These are phyloP conservation scores for Tribolium castaneum DNA, from an alignment of 1,140 invertebrate species.

Conservation along the genomic window DNA sequence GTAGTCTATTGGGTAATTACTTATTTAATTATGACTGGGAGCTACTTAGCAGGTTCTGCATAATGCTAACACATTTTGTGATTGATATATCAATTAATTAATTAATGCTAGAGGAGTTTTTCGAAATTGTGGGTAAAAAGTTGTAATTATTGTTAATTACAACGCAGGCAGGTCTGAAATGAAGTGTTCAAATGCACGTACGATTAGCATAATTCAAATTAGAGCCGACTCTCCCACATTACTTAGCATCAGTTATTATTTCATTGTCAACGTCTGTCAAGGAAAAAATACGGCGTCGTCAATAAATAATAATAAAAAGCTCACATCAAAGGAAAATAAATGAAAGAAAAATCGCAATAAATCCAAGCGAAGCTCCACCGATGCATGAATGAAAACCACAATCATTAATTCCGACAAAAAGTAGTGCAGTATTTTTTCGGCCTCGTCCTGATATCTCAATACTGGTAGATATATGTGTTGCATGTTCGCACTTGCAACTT, in stretches of 20 bases:
- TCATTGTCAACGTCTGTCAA: neutral
- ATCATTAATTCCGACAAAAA: constrained; percentile 55
- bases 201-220: neutral
- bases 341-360: constrained; percentile 52
- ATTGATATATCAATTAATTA: neutral
- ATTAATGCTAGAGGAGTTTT: neutral
- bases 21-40: neutral
- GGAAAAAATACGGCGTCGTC: constrained; percentile 8
- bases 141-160: neutral
- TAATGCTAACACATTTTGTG: neutral
- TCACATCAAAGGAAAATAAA: constrained; percentile 44
- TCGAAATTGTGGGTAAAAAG: neutral
- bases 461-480: constrained; percentile 48
- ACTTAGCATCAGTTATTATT: neutral
- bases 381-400: constrained; percentile 57
- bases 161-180: neutral
- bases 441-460: constrained; percentile 53
- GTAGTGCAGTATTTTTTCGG: constrained; percentile 52
- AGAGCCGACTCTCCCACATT: neutral
- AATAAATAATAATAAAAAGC: constrained; percentile 46
- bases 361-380: constrained; percentile 51
- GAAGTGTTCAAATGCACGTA: neutral
- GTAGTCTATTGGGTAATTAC: neutral
- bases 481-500: constrained; percentile 53
- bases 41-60: neutral